Evolutionary conservation across 2,797 vertebrate species (phyloP).

Genomic region (Amniataba percoides): DNA sequence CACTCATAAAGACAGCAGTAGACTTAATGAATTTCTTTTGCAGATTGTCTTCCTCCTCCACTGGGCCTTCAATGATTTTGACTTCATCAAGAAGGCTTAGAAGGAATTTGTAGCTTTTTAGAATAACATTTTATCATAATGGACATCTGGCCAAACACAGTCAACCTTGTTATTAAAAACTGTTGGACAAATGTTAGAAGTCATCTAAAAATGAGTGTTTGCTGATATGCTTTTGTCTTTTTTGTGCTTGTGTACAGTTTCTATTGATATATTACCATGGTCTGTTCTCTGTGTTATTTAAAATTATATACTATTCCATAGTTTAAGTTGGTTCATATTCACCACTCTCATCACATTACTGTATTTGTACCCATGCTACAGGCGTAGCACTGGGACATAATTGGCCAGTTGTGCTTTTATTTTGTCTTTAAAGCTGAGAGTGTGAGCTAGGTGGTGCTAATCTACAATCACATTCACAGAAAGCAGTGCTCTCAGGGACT

Average conservation of each 20-base stretch:
- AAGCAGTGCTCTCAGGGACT: slow-evolving; percentile 83
- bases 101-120: slow-evolving; percentile 12
- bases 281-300: slow-evolving; percentile 79
- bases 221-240: slow-evolving; percentile 48
- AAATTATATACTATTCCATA: slow-evolving; percentile 62
- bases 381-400: slow-evolving; percentile 58
- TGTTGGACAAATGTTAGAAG: not conserved
- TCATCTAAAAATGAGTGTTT: slow-evolving; percentile 47
- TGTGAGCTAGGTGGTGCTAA: slow-evolving; percentile 67
- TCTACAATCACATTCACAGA: slow-evolving; percentile 64
- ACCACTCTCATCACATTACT: slow-evolving; percentile 68
- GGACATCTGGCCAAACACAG: slow-evolving; percentile 10
- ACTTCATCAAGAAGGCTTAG: slow-evolving; percentile 7
- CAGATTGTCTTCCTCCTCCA: slow-evolving; percentile 37
- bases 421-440: slow-evolving; percentile 67
- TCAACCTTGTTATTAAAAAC: slow-evolving; percentile 12
- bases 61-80: not conserved
- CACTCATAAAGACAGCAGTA: slow-evolving; percentile 54
- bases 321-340: slow-evolving; percentile 62
- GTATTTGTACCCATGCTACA: slow-evolving; percentile 66
- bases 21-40: slow-evolving; percentile 49
- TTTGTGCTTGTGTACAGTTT: slow-evolving; percentile 71
- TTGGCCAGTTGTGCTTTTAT: slow-evolving; percentile 70
- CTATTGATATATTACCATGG: slow-evolving; percentile 58
- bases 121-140: slow-evolving; percentile 21